These are phyloP conservation scores for Bolinopsis microptera DNA, from an alignment of 37 sponge, comb jelly and placozoan genomes.

Conservation along the genomic window DNA sequence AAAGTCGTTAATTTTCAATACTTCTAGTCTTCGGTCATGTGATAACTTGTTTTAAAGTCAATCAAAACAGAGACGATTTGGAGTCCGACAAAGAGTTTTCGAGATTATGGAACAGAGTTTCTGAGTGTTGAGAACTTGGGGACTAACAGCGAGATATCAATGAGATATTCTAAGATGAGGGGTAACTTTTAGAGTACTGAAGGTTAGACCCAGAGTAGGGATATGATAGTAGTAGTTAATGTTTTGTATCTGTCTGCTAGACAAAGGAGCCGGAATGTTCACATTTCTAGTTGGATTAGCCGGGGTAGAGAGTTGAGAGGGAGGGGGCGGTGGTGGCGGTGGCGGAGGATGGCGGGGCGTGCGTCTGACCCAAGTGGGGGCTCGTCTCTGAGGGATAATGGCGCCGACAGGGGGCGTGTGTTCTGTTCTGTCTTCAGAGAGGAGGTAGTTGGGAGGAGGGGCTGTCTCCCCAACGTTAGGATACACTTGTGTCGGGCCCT, in stretches of 20 bases:
- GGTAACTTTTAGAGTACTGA: slow-evolving; percentile 13
- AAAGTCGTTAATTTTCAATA: no score
- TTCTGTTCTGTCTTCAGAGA: slow-evolving; percentile 33
- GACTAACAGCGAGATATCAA: no score
- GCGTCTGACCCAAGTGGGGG: slow-evolving; percentile 59
- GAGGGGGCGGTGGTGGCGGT: slow-evolving; percentile 1
- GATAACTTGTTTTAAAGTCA: no score
- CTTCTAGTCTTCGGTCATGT: no score
- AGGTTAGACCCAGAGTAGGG: slow-evolving; percentile 50
- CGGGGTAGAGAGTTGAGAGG: not conserved
- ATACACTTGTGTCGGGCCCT: slow-evolving; percentile 58
- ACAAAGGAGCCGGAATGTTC: slow-evolving; percentile 3
- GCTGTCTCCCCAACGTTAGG: slow-evolving; percentile 37
- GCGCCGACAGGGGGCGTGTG: slow-evolving; percentile 58
- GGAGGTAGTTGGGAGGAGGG: not conserved
- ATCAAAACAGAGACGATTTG: no score
- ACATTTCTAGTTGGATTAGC: not conserved
- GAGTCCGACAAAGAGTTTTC: no score
- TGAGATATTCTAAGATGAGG: not conserved
- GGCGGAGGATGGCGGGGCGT: not conserved
- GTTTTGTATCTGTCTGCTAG: slow-evolving; percentile 40
- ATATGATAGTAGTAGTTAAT: slow-evolving; percentile 64
- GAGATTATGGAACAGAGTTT: no score
- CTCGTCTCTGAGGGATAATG: slow-evolving; percentile 6
- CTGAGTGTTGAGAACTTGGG: no score